A percentile compares a stretch with the other conserved stretches of the same genome.
Evolutionary conservation across 2,888 invertebrate genomes (phyloP).

Genomic region (Plagodis pulveraria): DNA sequence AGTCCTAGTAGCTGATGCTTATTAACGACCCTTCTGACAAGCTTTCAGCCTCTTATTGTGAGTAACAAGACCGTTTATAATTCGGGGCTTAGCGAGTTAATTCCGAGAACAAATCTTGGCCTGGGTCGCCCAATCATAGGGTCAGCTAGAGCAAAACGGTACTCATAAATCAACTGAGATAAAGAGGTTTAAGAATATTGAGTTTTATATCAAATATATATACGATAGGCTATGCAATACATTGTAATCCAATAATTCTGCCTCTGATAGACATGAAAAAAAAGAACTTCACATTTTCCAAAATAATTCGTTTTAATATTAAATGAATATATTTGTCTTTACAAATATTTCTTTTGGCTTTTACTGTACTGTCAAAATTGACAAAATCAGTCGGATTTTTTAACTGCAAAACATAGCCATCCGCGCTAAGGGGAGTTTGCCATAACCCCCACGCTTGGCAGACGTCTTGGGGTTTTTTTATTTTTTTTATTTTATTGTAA

Average conservation of each 20-base stretch:
- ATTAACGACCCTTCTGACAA: conserved; percentile 17
- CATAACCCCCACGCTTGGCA: no score
- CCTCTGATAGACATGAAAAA: no score
- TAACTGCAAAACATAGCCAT: no score
- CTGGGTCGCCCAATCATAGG: conserved; percentile 8
- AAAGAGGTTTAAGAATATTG: conserved; percentile 12
- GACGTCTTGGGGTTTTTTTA: no score
- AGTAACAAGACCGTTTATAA: conserved; percentile 19
- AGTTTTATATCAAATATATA: conserved; percentile 3
- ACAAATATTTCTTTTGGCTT: no score
- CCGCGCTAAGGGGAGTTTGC: no score
- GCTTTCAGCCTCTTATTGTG: conserved; percentile 20
- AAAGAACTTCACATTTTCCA: no score
- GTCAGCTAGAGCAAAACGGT: conserved; percentile 6
- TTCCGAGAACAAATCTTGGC: conserved; percentile 20
- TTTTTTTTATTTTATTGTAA: no score
- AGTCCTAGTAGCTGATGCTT: conserved; percentile 7
- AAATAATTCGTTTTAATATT: no score
- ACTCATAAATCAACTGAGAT: conserved; percentile 8
- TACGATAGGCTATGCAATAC: background rate
- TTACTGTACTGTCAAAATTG: no score
- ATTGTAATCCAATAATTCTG: background rate
- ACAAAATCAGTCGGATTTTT: no score
- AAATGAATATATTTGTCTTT: no score
- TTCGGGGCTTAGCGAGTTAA: conserved; percentile 19